These are phyloP conservation scores for Peromyscus leucopus DNA, from an alignment of 2,113 vertebrate species.

Conservation along the genomic window DNA sequence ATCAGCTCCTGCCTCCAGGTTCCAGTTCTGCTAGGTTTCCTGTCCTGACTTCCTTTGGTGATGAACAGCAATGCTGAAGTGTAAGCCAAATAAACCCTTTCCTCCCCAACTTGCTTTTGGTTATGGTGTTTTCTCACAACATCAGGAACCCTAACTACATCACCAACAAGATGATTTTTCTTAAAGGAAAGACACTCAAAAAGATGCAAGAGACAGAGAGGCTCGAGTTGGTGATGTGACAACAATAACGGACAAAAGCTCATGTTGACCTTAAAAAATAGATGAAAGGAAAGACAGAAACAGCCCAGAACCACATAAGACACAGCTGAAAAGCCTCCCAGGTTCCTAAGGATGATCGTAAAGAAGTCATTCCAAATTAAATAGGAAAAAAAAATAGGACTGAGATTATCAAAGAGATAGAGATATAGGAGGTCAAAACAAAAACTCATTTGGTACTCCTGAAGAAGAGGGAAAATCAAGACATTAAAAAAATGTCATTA, in stretches of 20 bases:
- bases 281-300: background rate
- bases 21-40: background rate
- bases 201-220: background rate
- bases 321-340: background rate
- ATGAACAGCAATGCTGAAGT: background rate
- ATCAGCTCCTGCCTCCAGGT: background rate
- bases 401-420: background rate
- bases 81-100: background rate
- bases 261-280: background rate
- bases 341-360: background rate
- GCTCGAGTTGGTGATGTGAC: background rate
- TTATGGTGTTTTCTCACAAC: background rate
- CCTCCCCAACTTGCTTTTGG: background rate
- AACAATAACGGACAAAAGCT: background rate
- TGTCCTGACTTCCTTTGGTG: background rate
- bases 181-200: background rate
- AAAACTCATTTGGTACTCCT: background rate
- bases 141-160: background rate
- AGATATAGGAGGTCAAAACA: background rate
- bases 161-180: background rate
- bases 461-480: background rate
- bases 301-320: background rate
- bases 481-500: slow-evolving; percentile 12
- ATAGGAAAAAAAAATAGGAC: slow-evolving; percentile 2
- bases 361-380: background rate